Percentiles rank a stretch among this genome's conserved stretches.
These are phyloP conservation scores for Tokudaia tokunoshimensis DNA, from an alignment of 2,797 vertebrate genomes.

Conservation along the genomic window DNA sequence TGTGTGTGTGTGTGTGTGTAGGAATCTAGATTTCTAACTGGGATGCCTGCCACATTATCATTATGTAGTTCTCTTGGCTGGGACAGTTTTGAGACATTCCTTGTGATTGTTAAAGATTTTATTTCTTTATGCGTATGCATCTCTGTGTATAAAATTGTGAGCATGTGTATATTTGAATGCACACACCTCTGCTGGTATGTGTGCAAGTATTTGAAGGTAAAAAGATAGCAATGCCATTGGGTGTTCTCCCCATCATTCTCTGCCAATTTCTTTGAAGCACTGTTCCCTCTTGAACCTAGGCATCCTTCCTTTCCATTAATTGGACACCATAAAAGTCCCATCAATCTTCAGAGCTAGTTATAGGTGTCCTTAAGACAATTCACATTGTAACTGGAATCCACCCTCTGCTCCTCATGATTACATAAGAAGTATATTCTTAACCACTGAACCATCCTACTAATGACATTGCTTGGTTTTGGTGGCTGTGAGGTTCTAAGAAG, in stretches of 20 bases:
- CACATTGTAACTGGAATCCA: background rate
- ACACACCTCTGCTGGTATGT: background rate
- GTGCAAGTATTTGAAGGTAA: background rate
- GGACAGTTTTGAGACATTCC: background rate
- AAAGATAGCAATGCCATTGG: too few species aligned
- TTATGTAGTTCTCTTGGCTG: background rate
- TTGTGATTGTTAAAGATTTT: background rate
- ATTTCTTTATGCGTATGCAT: background rate
- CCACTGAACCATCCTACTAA: too few species aligned
- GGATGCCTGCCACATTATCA: background rate
- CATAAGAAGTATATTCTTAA: background rate
- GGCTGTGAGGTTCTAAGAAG: background rate
- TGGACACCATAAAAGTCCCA: background rate
- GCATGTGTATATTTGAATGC: background rate
- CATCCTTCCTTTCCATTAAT: background rate
- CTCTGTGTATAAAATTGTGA: background rate
- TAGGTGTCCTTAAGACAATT: too few species aligned
- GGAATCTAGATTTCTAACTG: background rate
- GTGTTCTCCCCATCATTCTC: background rate
- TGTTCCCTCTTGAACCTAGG: background rate
- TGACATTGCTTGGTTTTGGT: background rate
- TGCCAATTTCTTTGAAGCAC: background rate
- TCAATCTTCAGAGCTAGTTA: background rate
- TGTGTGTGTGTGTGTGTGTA: background rate
- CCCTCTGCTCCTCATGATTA: background rate